Conservation (phyloP, 2,797 vertebrate genomes). For the Enteromius unitaeniatus region DNA sequence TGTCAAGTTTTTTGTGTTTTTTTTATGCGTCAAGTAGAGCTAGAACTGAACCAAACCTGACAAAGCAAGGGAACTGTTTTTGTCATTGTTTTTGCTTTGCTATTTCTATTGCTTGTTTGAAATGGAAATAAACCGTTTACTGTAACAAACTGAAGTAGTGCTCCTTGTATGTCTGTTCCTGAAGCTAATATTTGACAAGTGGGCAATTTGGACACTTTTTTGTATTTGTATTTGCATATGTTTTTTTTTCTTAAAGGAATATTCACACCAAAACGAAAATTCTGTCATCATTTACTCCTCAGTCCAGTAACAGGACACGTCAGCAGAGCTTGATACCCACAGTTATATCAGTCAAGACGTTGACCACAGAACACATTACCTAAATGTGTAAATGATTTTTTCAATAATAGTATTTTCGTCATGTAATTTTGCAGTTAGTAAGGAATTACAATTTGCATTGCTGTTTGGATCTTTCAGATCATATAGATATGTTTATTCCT, state of each 20-base stretch:
- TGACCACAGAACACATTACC: no score
- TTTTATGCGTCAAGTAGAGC: neutral
- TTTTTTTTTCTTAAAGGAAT: neutral
- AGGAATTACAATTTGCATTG: neutral
- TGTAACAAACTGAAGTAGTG: neutral
- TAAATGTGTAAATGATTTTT: no score
- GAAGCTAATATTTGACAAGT: neutral
- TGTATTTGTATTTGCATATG: neutral
- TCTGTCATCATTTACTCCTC: neutral
- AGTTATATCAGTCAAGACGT: no score
- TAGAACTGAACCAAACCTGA: neutral
- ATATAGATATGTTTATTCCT: neutral
- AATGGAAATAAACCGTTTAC: conserved; percentile 27
- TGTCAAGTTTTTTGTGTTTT: neutral
- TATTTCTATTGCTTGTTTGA: neutral
- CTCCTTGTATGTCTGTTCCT: neutral
- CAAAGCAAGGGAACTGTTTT: conserved; percentile 12
- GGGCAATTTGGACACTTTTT: neutral
- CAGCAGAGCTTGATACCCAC: no score
- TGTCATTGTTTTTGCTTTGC: conserved; percentile 7
- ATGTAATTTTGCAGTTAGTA: neutral
- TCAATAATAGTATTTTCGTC: neutral
- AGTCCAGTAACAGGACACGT: no score
- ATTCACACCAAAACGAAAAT: neutral
- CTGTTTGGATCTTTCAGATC: neutral